phyloP scores from a whole-genome alignment of 2,888 invertebrate species.

The Amblyjoppa proteus region DNA sequence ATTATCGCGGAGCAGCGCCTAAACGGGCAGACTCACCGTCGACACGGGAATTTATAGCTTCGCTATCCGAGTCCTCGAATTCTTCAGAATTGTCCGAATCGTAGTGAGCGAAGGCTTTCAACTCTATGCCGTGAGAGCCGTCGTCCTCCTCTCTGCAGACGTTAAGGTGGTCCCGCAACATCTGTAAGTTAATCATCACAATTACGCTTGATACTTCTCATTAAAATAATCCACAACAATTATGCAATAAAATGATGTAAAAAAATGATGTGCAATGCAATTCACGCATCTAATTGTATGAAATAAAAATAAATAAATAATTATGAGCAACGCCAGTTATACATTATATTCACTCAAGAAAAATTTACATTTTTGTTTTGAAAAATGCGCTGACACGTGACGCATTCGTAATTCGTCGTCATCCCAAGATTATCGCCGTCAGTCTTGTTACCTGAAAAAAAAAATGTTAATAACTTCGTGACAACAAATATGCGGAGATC shows the following conservation, averaged over 20 bases:
- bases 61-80: constrained; percentile 67
- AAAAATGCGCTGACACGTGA: constrained; percentile 82
- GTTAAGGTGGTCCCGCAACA: constrained; percentile 81
- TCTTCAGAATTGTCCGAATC: constrained; percentile 80
- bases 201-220: neutral
- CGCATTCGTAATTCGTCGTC: constrained; percentile 81
- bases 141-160: constrained; percentile 83
- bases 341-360: neutral
- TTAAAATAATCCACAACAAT: neutral
- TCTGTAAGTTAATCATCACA: constrained; percentile 68
- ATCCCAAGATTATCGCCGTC: constrained; percentile 75
- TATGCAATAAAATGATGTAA: too few relatives aligned
- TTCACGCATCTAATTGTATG: neutral
- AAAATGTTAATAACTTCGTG: neutral
- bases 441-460: constrained; percentile 26
- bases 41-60: constrained; percentile 17
- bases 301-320: neutral
- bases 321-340: neutral
- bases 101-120: constrained; percentile 76
- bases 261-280: neutral
- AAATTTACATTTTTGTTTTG: constrained; percentile 79
- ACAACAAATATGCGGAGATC: neutral
- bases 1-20: too few relatives aligned
- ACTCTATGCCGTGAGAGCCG: constrained; percentile 77
- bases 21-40: neutral